phyloP scores from a whole-genome alignment of 2,888 invertebrate species.

The Apotomis capreana region DNA sequence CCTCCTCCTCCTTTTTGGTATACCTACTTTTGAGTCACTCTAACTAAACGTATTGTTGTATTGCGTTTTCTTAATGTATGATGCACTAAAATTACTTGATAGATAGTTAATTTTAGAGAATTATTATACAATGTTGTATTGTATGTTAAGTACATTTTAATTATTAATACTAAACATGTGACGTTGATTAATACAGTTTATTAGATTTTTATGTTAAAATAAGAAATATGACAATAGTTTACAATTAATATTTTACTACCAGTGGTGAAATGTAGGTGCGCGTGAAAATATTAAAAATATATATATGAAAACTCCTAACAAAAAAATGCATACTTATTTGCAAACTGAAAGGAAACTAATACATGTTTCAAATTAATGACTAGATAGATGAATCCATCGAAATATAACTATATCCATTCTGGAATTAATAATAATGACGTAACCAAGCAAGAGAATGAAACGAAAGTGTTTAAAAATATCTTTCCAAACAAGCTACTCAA shows the following conservation, averaged over 20 bases:
- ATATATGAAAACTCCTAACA: background rate
- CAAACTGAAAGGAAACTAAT: background rate
- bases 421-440: background rate
- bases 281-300: slow-evolving; percentile 39
- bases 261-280: slow-evolving; percentile 47
- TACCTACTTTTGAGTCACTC: background rate
- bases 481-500: background rate
- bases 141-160: slow-evolving; percentile 52
- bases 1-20: background rate
- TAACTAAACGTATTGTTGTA: background rate
- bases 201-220: slow-evolving; percentile 45
- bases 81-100: slow-evolving; percentile 28
- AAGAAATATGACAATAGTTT: slow-evolving; percentile 59
- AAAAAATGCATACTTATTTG: background rate
- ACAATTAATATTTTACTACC: slow-evolving; percentile 50
- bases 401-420: background rate
- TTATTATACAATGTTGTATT: slow-evolving; percentile 53
- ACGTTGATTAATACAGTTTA: slow-evolving; percentile 24
- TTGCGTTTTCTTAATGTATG: slow-evolving; percentile 14
- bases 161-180: slow-evolving; percentile 43
- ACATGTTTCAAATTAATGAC: slow-evolving; percentile 24
- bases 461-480: background rate
- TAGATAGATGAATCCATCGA: slow-evolving; percentile 51
- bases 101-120: slow-evolving; percentile 48
- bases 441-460: background rate